phyloP scores from a whole-genome alignment of 2,113 vertebrate genomes.

The Typhlomys cinereus region DNA sequence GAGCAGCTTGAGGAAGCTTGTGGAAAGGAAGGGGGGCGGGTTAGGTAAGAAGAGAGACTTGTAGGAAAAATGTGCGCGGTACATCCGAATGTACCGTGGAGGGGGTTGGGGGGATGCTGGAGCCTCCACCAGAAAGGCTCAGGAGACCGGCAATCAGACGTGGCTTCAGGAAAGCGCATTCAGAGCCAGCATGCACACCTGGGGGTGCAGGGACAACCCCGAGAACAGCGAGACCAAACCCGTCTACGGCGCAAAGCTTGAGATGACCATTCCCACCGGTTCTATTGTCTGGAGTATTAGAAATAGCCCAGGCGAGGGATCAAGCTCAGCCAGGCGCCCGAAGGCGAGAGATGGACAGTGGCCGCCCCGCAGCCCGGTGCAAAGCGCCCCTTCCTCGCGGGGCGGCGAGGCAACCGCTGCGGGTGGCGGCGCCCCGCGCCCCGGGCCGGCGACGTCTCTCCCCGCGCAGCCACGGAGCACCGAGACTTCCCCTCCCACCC shows the following conservation, averaged over 20 bases:
- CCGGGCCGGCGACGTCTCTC: slow-evolving; percentile 7
- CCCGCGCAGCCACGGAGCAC: slow-evolving; percentile 43
- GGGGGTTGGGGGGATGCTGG: neutral
- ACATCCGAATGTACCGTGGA: slow-evolving; percentile 28
- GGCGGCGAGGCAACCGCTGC: neutral
- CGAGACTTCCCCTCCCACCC: slow-evolving; percentile 76
- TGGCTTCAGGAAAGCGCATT: neutral
- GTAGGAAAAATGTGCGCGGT: slow-evolving; percentile 50
- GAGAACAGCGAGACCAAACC: neutral
- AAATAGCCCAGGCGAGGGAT: slow-evolving; percentile 36
- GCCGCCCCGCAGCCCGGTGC: neutral
- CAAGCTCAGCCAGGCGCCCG: neutral
- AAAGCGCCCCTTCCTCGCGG: neutral
- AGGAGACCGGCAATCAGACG: neutral
- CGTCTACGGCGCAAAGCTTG: neutral
- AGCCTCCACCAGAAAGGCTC: neutral
- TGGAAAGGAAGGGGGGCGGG: slow-evolving; percentile 42
- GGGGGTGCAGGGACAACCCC: slow-evolving; percentile 33
- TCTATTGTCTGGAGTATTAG: slow-evolving; percentile 69
- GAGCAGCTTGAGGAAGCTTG: slow-evolving; percentile 60
- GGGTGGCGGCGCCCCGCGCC: neutral
- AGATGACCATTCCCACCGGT: slow-evolving; percentile 50
- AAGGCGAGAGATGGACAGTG: neutral
- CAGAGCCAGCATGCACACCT: slow-evolving; percentile 35
- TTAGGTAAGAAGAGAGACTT: slow-evolving; percentile 65